These are phyloP conservation scores for Idaea dimidiata DNA, from an alignment of 2,888 invertebrate genomes.

Conservation along the genomic window DNA sequence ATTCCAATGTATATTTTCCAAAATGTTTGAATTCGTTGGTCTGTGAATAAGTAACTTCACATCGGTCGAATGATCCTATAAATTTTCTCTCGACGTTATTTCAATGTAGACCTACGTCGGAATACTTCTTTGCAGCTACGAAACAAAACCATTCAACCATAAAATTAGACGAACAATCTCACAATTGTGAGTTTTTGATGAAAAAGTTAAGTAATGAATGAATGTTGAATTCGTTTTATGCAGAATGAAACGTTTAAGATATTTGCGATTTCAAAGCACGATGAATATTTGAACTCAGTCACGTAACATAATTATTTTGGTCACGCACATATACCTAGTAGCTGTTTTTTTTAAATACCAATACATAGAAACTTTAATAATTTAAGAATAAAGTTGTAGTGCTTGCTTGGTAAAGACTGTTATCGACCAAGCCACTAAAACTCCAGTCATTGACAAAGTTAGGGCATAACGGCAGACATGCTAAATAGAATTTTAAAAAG, in stretches of 20 bases:
- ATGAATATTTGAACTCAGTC: not conserved
- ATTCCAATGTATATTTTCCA: constrained; percentile 36
- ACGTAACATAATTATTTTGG: not conserved
- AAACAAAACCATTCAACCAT: constrained; percentile 72
- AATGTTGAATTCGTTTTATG: constrained; percentile 47
- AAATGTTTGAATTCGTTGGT: constrained; percentile 53
- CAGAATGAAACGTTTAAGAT: constrained; percentile 39
- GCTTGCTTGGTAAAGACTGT: constrained; percentile 33
- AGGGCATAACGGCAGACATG: constrained; percentile 18
- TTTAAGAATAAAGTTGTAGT: constrained; percentile 36
- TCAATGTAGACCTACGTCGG: constrained; percentile 68
- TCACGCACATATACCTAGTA: not conserved
- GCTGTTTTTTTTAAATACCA: not conserved
- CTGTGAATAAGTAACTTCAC: constrained; percentile 51
- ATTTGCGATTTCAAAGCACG: constrained; percentile 1
- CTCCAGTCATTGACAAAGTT: constrained; percentile 36
- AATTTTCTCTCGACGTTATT: constrained; percentile 65
- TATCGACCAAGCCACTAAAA: constrained; percentile 33
- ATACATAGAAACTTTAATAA: constrained; percentile 12
- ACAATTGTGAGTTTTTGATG: constrained; percentile 70
- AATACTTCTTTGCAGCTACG: constrained; percentile 67
- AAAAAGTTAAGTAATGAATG: constrained; percentile 70
- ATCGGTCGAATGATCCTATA: constrained; percentile 52
- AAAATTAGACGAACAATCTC: constrained; percentile 70
- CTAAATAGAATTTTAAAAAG: not conserved